Conservation (phyloP, 1,140 invertebrate species). For the Cotesia chilonis region DNA sequence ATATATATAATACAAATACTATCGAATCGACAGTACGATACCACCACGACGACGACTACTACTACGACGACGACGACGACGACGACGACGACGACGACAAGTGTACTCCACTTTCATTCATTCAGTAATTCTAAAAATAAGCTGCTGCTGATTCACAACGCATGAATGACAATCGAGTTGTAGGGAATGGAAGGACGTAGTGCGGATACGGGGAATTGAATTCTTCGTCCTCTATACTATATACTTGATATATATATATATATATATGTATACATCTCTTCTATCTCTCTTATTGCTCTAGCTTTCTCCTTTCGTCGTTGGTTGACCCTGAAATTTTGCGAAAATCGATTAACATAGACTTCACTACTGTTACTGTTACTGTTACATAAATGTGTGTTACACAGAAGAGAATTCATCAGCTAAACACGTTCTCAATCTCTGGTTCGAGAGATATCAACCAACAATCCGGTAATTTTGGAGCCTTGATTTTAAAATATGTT, state of each 20-base stretch:
- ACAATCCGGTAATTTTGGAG: too few relatives aligned
- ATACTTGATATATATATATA: conserved; percentile 37
- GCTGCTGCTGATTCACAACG: conserved; percentile 62
- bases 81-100: conserved; percentile 32
- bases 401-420: too few relatives aligned
- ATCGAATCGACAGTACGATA: neutral
- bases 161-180: conserved; percentile 62
- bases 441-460: too few relatives aligned
- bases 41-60: neutral
- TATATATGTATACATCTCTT: conserved; percentile 25
- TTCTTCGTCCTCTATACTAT: conserved; percentile 8
- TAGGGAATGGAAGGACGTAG: conserved; percentile 49
- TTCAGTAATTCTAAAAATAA: conserved; percentile 63
- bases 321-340: conserved; percentile 24
- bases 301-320: conserved; percentile 1
- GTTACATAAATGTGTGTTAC: conserved; percentile 1
- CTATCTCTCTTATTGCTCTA: conserved; percentile 12
- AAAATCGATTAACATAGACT: conserved; percentile 1
- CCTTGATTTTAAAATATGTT: too few relatives aligned
- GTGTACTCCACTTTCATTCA: conserved; percentile 63
- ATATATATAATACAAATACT: neutral
- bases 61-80: conserved; percentile 20
- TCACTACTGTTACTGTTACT: neutral
- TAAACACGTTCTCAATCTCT: too few relatives aligned
- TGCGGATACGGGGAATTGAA: conserved; percentile 21